A percentile compares a stretch with the other conserved stretches of the same genome.
phyloP scores from a whole-genome alignment of 1,140 invertebrate genomes.

The Steinernema khuongi region DNA sequence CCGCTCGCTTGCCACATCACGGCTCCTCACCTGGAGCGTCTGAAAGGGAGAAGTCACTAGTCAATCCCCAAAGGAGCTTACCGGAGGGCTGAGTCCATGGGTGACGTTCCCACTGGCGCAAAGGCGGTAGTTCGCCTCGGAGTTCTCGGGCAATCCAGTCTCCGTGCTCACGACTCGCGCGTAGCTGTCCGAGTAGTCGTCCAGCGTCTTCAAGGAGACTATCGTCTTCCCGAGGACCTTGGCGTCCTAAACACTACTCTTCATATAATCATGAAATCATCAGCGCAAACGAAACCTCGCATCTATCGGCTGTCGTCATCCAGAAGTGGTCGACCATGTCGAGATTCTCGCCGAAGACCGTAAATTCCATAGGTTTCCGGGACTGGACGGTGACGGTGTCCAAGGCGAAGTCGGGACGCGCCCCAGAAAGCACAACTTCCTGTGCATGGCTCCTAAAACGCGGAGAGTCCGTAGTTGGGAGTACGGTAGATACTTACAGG shows the following conservation, averaged over 20 bases:
- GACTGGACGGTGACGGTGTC: not conserved
- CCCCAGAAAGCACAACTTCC: not conserved
- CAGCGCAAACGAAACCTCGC: not conserved
- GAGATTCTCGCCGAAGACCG: not conserved
- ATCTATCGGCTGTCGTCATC: not conserved
- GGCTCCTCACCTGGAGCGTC: not conserved
- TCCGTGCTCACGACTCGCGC: not conserved
- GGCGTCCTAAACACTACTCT: not conserved
- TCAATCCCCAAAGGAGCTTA: not conserved
- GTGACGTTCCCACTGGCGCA: not conserved
- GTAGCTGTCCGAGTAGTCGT: not conserved
- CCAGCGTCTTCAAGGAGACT: not conserved
- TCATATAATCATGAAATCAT: not conserved
- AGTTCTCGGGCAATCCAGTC: not conserved
- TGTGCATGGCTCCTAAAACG: not conserved
- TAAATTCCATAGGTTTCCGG: not conserved
- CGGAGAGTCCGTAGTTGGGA: no score
- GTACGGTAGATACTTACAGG: no score
- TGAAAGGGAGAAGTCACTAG: not conserved
- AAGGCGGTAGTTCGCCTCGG: not conserved
- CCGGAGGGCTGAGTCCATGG: not conserved
- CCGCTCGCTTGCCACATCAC: not conserved
- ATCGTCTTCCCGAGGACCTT: not conserved
- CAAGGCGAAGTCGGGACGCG: not conserved
- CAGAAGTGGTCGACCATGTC: not conserved